Evolutionary conservation across 1,140 invertebrate species (phyloP), one percentile per base, ranked within the genome.

Genomic region (Heliconius hermathena): DNA sequence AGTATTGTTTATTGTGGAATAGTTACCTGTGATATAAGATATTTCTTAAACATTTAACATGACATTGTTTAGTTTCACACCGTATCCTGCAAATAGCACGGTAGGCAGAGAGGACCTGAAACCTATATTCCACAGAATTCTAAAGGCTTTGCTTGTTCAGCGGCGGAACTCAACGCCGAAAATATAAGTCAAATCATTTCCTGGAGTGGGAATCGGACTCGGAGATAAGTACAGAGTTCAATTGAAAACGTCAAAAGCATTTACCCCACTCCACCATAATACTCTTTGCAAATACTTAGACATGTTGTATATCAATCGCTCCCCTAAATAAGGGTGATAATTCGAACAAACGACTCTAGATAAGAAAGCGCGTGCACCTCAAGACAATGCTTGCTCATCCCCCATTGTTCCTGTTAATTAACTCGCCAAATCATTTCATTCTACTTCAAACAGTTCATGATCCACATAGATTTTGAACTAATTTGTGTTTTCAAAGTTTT

Each of bases 351-450:
- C 72, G 73, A 71, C 46, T 52, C 8, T 1, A 33, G 78, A 79
- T 79, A 79, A 79, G 73, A 70, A 72, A 75, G 76, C 74, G 74
- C 74, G 57, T 73, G 76, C 71, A 78, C 73, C 78, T 79, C 73
- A 22, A 75, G 73, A 79, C 73, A 74, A 71, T 79, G 46, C 73
- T 71, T 75, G 36, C 78, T 79, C 72, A 74, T 71, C 66, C 78
- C n/a, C 66, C 78, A 76, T 79, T 79, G 78, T 79, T 54, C 66
- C 33, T 26, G 73, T 79, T 79, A 79, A 79, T 79, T 75, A 79
- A 79, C 78, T 71, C 52, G 20, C 78, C 78, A 60, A 79, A 79
- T 79, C 73, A 66, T 71, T 79, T 79, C 54, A 78, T 78, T 78
- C 71, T 76, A 76, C 46, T 79, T 75, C 78, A 75, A 79, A 76